Evolutionary conservation across 2,888 invertebrate genomes (phyloP), one percentile per base, ranked within the genome.

Genomic region (Nemotelus pantherinus): DNA sequence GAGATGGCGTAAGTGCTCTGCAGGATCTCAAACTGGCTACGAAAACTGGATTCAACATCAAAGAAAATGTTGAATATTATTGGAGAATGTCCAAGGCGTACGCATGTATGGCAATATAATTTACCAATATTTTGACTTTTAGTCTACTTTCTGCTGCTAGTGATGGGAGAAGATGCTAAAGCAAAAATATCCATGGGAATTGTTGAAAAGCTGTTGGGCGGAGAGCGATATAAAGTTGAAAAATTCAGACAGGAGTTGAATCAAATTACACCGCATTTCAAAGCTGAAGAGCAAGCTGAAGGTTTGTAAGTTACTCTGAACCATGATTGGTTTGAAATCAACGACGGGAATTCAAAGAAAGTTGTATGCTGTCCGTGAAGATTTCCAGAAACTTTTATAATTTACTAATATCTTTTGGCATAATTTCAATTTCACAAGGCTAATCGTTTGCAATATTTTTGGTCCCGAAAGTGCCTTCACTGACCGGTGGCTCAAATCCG

Each of bases 71-170:
- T 0, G 91, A 92, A 78, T 91, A 93, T 80, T 94, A 92, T 83
- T 90, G 91, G 87, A 88, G 91, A 81, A 91, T 93, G 90, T 92
- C 92, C 0, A 89, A 91, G 77, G 93, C 93, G 79, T 93, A 93
- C 82, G 85, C 86, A 43, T 83, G 87, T 85, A 80, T 68, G 64
- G 55, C 25, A 41, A 63, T 45, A 41, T 71, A 39, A 7, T 25
- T 72, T 41, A 4, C 57, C 4, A 44, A 25, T 70, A 39, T 5
- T 70, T 3, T 45, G 7, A 44, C 6, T 43, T 25, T 41, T 39
- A 41, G 6, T 64, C 25, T 60, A 10, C 7, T 53, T 7, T 53
- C 53, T 7, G 10, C 10, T 87, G 81, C 82, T 85, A 89, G 91
- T 89, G 9, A 85, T 91, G 79, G 89, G 89, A 0, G 92, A 93